A percentile compares a stretch with the other conserved stretches of the same genome.
These are phyloP conservation scores for Sycophila texana DNA, from an alignment of 2,888 invertebrate species.

Conservation along the genomic window DNA sequence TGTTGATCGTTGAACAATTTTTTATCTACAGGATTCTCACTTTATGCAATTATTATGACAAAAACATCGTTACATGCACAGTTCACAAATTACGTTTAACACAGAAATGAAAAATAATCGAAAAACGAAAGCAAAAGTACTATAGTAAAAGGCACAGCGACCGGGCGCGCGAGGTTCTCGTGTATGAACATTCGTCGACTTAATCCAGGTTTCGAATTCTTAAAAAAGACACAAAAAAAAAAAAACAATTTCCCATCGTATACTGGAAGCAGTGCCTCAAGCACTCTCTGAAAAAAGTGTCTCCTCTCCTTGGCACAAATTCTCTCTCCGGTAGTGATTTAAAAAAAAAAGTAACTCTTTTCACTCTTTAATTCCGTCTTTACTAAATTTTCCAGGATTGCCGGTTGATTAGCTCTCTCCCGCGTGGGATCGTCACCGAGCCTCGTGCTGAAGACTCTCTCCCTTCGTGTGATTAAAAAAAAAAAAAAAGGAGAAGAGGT, in stretches of 20 bases:
- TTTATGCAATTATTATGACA: no score
- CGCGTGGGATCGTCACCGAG: conserved; percentile 44
- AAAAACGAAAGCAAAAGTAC: conserved; percentile 6
- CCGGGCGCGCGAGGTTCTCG: conserved; percentile 34
- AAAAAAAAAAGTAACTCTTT: conserved; percentile 9
- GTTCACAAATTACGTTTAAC: no score
- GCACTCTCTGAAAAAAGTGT: conserved; percentile 43
- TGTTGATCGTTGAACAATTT: no score
- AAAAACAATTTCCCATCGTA: conserved; percentile 31
- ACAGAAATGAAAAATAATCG: neutral
- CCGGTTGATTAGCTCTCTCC: neutral
- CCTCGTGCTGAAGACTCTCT: conserved; percentile 42
- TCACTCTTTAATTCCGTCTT: conserved; percentile 7
- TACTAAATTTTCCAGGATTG: conserved; percentile 17
- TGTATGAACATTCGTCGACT: conserved; percentile 42
- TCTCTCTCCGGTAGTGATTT: conserved; percentile 32
- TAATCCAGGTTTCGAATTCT: conserved; percentile 51
- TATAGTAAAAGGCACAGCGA: conserved; percentile 33
- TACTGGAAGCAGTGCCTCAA: conserved; percentile 43
- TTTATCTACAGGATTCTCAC: no score
- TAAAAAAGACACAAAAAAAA: conserved; percentile 55
- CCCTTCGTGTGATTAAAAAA: neutral
- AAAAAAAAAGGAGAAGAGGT: neutral
- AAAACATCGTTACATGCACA: no score
- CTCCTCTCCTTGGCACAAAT: conserved; percentile 39